Evolutionary conservation across 2,113 vertebrate species (phyloP), one percentile per base, ranked within the genome.

Genomic region (Hucho hucho): DNA sequence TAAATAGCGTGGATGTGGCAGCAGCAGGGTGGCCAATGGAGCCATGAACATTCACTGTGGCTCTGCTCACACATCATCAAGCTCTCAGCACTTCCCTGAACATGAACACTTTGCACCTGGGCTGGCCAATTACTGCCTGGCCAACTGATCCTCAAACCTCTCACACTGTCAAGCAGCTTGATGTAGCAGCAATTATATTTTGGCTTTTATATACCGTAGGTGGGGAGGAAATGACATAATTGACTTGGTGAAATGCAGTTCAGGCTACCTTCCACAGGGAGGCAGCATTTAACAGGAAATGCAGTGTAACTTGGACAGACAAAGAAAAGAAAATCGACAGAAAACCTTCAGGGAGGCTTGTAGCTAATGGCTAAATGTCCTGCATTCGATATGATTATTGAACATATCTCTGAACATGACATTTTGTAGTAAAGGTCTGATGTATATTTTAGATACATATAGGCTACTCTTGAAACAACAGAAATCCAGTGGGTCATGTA

Each of bases 221-320:
- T 43, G 53, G 16, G 20, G 53, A 20, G 53, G 14, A 56, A 56
- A 56, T 20, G 5, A 16, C 20, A n/a, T 16, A 22, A 22, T 22
- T 24, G 58, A 61, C 58, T 22, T 61, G 58, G 58, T 4, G 4
- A 4, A 5, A 22, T 61, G 37, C 7, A 13, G 43, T 24, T 24
- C 9, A 18, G 26, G 65, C 28, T 6, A 4, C 28, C 16, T 5
- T 14, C 70, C 56, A 63, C 70, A 43, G n/a, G 70, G 64, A 4
- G 43, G 72, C 61, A 65, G 61, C 43, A 73, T n/a, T 47, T 22
- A 24, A 25, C 24, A 64, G 18, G 29, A 53, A 70, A 49, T 18
- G 9, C 43, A 49, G 43, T 53, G 5, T 53, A 53, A 18, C 16
- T 1, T 16, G 49, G 4, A 3, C 14, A 25, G 16, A 22, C 20